phyloP scores from a whole-genome alignment of 2,113 vertebrate genomes.

The Anguilla japonica region DNA sequence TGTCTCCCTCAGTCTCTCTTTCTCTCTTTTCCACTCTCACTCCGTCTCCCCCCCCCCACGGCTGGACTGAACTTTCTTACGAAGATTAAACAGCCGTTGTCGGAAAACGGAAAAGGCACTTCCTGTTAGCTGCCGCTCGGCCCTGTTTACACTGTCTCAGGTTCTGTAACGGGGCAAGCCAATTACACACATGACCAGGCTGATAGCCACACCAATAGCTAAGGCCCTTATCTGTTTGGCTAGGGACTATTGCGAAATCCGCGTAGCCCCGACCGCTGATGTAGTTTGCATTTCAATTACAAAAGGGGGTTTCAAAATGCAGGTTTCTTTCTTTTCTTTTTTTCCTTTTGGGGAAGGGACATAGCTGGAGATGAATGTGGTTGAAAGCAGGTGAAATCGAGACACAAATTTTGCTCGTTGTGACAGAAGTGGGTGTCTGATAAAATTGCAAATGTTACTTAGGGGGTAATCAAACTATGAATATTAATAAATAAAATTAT shows the following conservation, averaged over 20 bases:
- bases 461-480: neutral
- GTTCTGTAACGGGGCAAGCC: slow-evolving; percentile 64
- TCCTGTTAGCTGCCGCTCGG: slow-evolving; percentile 60
- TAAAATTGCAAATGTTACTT: neutral
- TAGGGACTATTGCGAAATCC: slow-evolving; percentile 54
- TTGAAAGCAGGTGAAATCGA: slow-evolving; percentile 30
- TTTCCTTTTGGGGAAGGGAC: slow-evolving; percentile 51
- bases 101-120: slow-evolving; percentile 65
- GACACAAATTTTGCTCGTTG: neutral
- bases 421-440: neutral
- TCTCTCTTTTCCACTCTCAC: slow-evolving; percentile 36
- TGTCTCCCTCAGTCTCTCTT: neutral
- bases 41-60: neutral
- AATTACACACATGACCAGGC: slow-evolving; percentile 71
- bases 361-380: slow-evolving; percentile 26
- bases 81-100: slow-evolving; percentile 61
- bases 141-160: slow-evolving; percentile 70
- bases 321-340: slow-evolving; percentile 47
- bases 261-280: slow-evolving; percentile 50
- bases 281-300: slow-evolving; percentile 63
- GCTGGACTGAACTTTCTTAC: slow-evolving; percentile 18
- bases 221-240: slow-evolving; percentile 68
- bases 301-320: slow-evolving; percentile 53
- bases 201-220: slow-evolving; percentile 66
- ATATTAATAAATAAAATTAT: neutral